Conservation (phyloP, 2,888 invertebrate species). For the Sinodicranocentrus sp. region DNA sequence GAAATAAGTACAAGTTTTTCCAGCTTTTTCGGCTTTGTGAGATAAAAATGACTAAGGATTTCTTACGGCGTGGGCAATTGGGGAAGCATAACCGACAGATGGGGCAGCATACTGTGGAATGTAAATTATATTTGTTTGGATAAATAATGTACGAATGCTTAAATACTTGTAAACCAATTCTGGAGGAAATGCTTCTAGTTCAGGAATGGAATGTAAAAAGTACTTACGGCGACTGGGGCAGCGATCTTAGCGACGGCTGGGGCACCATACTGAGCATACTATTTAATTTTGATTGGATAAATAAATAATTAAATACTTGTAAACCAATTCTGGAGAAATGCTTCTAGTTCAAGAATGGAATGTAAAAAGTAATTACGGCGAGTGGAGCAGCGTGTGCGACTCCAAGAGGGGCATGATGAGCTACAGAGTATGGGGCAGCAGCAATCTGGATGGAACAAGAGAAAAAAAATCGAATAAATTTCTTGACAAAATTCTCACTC, state of each 20-base stretch:
- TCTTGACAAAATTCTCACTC: no score
- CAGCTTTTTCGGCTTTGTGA: no score
- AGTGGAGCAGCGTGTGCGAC: slow-evolving; percentile 9
- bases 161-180: no score
- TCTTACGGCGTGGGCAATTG: no score
- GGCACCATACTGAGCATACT: slow-evolving; percentile 26
- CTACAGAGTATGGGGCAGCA: slow-evolving; percentile 36
- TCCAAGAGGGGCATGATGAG: slow-evolving; percentile 39
- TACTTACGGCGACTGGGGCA: slow-evolving; percentile 48
- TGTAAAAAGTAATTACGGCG: slow-evolving; percentile 5
- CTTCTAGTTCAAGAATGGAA: not conserved
- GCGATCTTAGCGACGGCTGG: slow-evolving; percentile 16
- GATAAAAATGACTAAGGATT: no score
- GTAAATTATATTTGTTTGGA: not conserved
- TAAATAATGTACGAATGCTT: not conserved
- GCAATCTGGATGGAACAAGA: not conserved
- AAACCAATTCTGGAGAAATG: not conserved
- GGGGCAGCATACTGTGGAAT: slow-evolving; percentile 35
- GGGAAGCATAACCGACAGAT: not conserved
- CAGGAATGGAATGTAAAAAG: slow-evolving; percentile 45
- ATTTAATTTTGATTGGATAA: not conserved
- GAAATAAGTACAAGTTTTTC: no score
- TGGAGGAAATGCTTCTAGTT: not conserved
- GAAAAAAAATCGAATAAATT: not conserved
- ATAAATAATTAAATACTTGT: not conserved